Conservation (phyloP, 1,140 invertebrate genomes). For the Drosophila quadrilineata region DNA sequence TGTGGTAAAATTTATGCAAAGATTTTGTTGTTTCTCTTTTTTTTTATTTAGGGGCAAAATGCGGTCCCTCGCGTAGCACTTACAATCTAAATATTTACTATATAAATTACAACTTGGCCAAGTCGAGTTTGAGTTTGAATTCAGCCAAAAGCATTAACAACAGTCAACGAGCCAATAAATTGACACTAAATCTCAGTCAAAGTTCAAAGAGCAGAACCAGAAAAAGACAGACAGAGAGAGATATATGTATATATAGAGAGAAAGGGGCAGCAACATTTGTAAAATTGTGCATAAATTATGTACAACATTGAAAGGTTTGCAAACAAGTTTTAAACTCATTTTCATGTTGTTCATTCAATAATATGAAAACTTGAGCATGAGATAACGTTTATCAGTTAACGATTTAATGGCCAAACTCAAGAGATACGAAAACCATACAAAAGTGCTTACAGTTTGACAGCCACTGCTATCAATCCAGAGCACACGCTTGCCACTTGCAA, state of each 20-base stretch:
- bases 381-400: constrained; percentile 36
- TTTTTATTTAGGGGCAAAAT: not conserved
- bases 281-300: constrained; percentile 38
- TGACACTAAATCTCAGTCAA: constrained; percentile 40
- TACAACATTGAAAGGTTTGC: constrained; percentile 29
- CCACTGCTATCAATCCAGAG: constrained; percentile 15
- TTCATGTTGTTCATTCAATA: constrained; percentile 31
- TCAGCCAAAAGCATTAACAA: constrained; percentile 28
- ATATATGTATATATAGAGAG: too few species aligned
- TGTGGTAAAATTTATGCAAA: constrained; percentile 60
- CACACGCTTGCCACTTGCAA: constrained; percentile 2
- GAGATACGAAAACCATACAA: not conserved
- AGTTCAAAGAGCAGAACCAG: not conserved
- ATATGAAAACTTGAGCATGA: constrained; percentile 12
- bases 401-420: constrained; percentile 5
- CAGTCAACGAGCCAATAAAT: constrained; percentile 42
- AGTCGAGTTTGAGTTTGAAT: constrained; percentile 9
- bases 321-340: constrained; percentile 43
- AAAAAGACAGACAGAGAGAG: not conserved
- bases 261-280: not conserved
- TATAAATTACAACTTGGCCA: constrained; percentile 47
- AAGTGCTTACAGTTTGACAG: constrained; percentile 31
- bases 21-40: constrained; percentile 9
- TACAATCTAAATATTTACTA: constrained; percentile 56
- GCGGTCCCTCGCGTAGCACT: constrained; percentile 12